A percentile compares a stretch with the other conserved stretches of the same genome.
These are phyloP conservation scores for Colistium nudipinnis DNA, from an alignment of 2,113 vertebrate genomes.

Conservation along the genomic window DNA sequence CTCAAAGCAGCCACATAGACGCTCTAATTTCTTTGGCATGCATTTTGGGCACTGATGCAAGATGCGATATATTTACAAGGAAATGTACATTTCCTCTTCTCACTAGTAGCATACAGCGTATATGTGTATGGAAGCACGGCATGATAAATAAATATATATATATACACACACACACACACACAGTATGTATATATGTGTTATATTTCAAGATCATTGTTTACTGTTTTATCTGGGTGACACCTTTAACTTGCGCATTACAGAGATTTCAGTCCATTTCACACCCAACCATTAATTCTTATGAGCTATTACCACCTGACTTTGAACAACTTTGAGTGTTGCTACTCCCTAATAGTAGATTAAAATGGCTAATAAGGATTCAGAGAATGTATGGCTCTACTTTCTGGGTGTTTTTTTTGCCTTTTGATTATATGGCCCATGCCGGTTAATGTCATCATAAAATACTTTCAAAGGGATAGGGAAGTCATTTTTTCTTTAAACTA, in stretches of 20 bases:
- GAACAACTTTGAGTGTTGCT: constrained; percentile 36
- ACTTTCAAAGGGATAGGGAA: neutral
- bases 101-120: constrained; percentile 30
- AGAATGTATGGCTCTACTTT: neutral
- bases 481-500: neutral
- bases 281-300: constrained; percentile 58
- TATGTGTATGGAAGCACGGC: constrained; percentile 29
- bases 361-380: constrained; percentile 17
- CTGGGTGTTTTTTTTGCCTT: neutral
- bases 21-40: constrained; percentile 68
- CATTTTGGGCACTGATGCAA: constrained; percentile 61
- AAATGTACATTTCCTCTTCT: constrained; percentile 75
- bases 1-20: constrained; percentile 75
- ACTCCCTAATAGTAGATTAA: neutral
- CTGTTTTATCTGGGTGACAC: constrained; percentile 38
- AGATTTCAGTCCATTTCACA: constrained; percentile 59
- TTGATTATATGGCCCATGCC: neutral
- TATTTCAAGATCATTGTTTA: constrained; percentile 49
- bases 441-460: constrained; percentile 3
- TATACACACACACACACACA: neutral
- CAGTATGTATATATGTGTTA: too few species aligned
- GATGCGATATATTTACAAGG: constrained; percentile 71
- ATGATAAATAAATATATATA: neutral
- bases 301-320: constrained; percentile 55
- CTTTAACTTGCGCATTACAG: constrained; percentile 23